Evolutionary conservation across 2,888 invertebrate species (phyloP), one percentile per base, ranked within the genome.

Genomic region (Pyrrhosoma nymphula): DNA sequence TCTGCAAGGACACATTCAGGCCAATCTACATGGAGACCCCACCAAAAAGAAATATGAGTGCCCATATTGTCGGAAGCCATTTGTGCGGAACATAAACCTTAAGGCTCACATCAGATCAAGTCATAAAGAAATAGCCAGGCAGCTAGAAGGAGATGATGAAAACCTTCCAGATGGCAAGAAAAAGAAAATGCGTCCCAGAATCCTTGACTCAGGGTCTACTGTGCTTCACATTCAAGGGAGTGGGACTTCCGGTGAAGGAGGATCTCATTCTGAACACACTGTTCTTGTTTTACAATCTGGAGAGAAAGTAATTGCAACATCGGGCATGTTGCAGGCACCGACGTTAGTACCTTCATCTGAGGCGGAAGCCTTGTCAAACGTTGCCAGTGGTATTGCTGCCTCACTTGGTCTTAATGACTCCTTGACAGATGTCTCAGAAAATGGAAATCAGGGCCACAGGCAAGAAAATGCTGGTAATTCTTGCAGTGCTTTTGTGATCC

Each of bases 61-160:
- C 97, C 98, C 98, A 95, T 98, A 98, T 96, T 99, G 99, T 96
- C 97, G 98, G 95, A 98, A 98, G 96, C 97, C 97, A 95, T 98
- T 98, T 96, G 97, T 98, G 56, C 97, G 98, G 56, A 98, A 98
- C 96, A 97, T 97, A 55, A 98, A 98, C 96, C 97, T 98, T 75
- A 98, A 98, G 97, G 97, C 98, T 8, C 98, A 98, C 96, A 97
- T 98, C 96, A 98, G 98, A 96, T 97, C 97, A 30, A 97, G 97
- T 96, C 98, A 98, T 96, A 98, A 98, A 96, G 97, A 97, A 95
- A 97, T 98, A 96, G 98, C 98, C 0, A 97, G 97, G 95, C 97
- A 97, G 96, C 98, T 98, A 97, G 95, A 96, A 89, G 96, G 96
- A 18, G 95, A 96, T 30, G 96, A 96, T 30, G 96, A 96, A 56